phyloP scores from a whole-genome alignment of 2,888 invertebrate genomes.

The Bibio marci region DNA sequence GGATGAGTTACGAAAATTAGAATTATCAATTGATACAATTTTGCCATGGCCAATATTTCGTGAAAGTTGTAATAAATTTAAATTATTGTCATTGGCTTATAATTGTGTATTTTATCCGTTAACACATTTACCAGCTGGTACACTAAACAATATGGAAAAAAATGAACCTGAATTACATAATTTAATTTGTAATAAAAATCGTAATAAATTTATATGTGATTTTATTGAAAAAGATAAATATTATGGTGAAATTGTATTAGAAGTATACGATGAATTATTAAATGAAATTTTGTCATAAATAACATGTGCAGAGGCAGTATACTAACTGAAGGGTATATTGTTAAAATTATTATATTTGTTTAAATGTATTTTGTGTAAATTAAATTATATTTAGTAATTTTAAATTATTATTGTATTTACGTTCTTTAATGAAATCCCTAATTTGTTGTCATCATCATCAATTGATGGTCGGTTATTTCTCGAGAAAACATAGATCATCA shows the following conservation, averaged over 20 bases:
- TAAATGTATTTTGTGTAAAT: too few relatives aligned
- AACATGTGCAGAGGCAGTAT: too few relatives aligned
- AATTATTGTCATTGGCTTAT: constrained; percentile 21
- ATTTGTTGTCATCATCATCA: too few relatives aligned
- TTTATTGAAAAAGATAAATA: constrained; percentile 22
- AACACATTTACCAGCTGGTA: constrained; percentile 22
- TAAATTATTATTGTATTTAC: too few relatives aligned
- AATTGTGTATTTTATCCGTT: constrained; percentile 25
- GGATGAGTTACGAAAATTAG: constrained; percentile 15
- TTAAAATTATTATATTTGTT: too few relatives aligned
- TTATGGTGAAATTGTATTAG: constrained; percentile 19
- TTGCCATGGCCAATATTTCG: constrained; percentile 22
- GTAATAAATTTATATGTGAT: constrained; percentile 24
- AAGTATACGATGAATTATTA: constrained; percentile 19
- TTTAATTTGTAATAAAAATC: constrained; percentile 24
- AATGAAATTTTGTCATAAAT: constrained; percentile 8
- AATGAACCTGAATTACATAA: constrained; percentile 24
- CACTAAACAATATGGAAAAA: constrained; percentile 19
- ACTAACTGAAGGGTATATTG: too few relatives aligned
- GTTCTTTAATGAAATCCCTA: too few relatives aligned
- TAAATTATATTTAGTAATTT: too few relatives aligned
- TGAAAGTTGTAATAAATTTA: constrained; percentile 20
- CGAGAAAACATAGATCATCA: too few relatives aligned
- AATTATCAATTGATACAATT: constrained; percentile 15
- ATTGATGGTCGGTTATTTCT: too few relatives aligned